Evolutionary conservation across 2,888 invertebrate species (phyloP), one percentile per base, ranked within the genome.

Genomic region (Andrena hattorfiana): DNA sequence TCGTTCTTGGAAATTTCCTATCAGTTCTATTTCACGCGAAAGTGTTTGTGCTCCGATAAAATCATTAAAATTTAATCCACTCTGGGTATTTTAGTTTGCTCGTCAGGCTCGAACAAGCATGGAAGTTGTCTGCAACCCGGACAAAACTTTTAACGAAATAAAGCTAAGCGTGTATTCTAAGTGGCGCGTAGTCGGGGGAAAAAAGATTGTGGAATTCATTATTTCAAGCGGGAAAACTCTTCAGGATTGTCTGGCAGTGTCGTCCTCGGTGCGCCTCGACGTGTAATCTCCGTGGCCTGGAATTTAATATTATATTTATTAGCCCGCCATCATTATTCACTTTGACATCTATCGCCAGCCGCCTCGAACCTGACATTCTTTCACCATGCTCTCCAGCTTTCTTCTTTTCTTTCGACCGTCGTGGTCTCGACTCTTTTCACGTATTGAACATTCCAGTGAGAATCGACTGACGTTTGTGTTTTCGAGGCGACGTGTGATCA

Each of bases 251-350:
- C 56, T 16, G 51, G 16, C n/a, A 30, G 4, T 20, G 42, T 62
- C 32, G 30, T 71, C 59, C 56, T 63, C 28, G 1, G 4, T 5
- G 42, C 16, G 30, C 30, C 59, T 49, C 51, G 80, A 67, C 72
- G 68, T 51, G 67, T 78, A 81, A 82, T 83, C 76, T 71, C 63
- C 35, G 13, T 51, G 70, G 70, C 35, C 64, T 66, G 84, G 83
- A 86, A 87, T 88, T 88, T 87, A 86, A 88, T 87, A 84, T 83
- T 81, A 85, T 86, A 87, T 87, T 88, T 87, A 86, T 87, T 86
- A 84, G 79, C 78, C 49, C 16, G 28, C 30, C 28, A 54, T 80
- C 82, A 81, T 89, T 87, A 89, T 86, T 89, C 88, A 88, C 72
- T 51, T 75, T 74, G 86, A 75, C 86, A 72, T 87, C 82, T 72